Conservation (phyloP, 2,888 invertebrate genomes). For the Nomada hirtipes region DNA sequence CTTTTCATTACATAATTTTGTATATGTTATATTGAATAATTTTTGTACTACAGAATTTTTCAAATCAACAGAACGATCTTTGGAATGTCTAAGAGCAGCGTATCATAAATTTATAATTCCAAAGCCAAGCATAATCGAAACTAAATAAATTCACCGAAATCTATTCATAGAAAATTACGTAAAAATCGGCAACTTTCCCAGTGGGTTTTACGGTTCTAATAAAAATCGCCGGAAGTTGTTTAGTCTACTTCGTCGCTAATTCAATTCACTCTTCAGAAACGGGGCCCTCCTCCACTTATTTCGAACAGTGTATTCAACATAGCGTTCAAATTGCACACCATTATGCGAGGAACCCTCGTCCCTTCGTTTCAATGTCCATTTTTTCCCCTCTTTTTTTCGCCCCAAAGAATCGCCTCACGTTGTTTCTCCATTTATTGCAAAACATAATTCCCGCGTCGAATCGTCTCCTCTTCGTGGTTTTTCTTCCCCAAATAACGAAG, state of each 20-base stretch:
- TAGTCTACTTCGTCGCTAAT: slow-evolving; percentile 19
- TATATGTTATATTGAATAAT: no score
- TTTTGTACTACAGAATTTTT: no score
- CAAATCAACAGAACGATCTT: no score
- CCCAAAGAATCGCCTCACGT: neutral
- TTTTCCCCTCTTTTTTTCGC: no score
- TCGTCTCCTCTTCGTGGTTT: neutral
- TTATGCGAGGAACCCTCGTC: slow-evolving; percentile 22
- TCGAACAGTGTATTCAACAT: slow-evolving; percentile 21
- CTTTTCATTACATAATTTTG: no score
- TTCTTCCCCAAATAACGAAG: neutral
- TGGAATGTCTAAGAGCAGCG: no score
- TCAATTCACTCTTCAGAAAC: slow-evolving; percentile 26
- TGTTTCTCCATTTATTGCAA: slow-evolving; percentile 26
- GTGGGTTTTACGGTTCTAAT: neutral
- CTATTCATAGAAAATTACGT: neutral
- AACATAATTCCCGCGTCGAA: slow-evolving; percentile 12
- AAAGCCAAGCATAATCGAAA: no score
- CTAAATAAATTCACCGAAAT: no score
- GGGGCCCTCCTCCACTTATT: slow-evolving; percentile 21
- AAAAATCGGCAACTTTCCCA: neutral
- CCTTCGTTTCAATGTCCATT: neutral
- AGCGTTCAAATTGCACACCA: slow-evolving; percentile 31
- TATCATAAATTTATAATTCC: no score
- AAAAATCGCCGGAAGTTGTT: slow-evolving; percentile 34